Percentiles rank a stretch among this genome's conserved stretches.
phyloP scores from a whole-genome alignment of 2,888 invertebrate genomes.

The Corbicula japonica region DNA sequence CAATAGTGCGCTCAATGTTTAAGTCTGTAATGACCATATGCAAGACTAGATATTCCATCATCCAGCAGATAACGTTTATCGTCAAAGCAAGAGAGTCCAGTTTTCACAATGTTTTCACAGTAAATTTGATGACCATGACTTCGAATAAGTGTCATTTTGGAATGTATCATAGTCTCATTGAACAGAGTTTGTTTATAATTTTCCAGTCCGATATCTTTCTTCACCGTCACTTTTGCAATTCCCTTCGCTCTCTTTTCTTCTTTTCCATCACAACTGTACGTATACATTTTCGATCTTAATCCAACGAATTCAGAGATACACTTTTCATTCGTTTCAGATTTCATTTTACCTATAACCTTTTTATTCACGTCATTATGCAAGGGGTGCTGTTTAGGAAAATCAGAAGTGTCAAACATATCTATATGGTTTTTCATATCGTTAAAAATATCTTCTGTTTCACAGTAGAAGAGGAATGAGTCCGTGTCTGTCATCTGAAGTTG shows the following conservation, averaged over 20 bases:
- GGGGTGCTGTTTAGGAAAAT: constrained; percentile 26
- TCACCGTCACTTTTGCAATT: constrained; percentile 9
- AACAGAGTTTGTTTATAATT: constrained; percentile 10
- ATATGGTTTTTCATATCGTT: constrained; percentile 41
- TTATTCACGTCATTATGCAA: constrained; percentile 2
- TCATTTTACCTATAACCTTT: constrained; percentile 36
- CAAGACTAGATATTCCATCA: constrained; percentile 10
- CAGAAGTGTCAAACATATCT: constrained; percentile 28
- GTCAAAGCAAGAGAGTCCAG: constrained; percentile 3
- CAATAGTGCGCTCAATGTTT: background rate
- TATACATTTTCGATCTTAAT: constrained; percentile 29
- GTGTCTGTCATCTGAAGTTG: constrained; percentile 63
- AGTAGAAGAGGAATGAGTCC: constrained; percentile 39
- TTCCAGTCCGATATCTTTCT: background rate
- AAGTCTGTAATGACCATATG: constrained; percentile 1
- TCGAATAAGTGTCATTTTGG: constrained; percentile 3
- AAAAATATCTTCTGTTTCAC: constrained; percentile 50
- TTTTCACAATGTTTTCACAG: constrained; percentile 2
- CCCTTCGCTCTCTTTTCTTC: constrained; percentile 32
- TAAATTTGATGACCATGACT: constrained; percentile 14
- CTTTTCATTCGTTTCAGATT: constrained; percentile 26
- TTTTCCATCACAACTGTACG: constrained; percentile 19
- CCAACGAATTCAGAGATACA: constrained; percentile 34
- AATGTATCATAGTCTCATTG: background rate
- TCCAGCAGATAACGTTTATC: constrained; percentile 9